Evolutionary conservation across 2,113 vertebrate species (phyloP).

Genomic region (Merops nubicus): DNA sequence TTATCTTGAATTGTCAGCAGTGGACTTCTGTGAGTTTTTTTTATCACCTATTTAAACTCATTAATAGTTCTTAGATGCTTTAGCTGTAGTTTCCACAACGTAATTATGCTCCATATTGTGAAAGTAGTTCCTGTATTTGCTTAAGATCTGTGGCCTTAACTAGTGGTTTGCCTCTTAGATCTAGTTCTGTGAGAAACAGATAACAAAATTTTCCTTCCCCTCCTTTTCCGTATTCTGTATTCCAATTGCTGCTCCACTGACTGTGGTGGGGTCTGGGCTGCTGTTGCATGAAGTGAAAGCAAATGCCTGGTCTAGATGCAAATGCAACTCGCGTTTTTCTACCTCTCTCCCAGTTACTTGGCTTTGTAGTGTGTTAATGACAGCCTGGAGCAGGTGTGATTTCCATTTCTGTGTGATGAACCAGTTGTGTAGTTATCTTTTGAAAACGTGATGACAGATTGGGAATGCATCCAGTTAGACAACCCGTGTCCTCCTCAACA

Average conservation of each 20-base stretch:
- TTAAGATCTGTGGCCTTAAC: not conserved
- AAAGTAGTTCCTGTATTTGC: not conserved
- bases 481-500: not conserved
- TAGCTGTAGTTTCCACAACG: not conserved
- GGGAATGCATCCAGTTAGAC: not conserved
- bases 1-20: not conserved
- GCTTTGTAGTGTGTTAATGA: not conserved
- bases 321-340: not conserved
- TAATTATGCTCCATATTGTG: not conserved
- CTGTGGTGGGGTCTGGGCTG: not conserved
- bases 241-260: not conserved
- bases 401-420: constrained; percentile 2
- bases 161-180: not conserved
- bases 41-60: not conserved
- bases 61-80: not conserved
- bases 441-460: constrained; percentile 1
- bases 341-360: not conserved
- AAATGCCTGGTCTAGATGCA: not conserved
- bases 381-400: constrained; percentile 33
- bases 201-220: not conserved
- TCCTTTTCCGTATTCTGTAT: not conserved
- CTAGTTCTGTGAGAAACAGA: not conserved
- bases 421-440: constrained; percentile 27
- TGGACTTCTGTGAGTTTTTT: not conserved
- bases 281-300: not conserved